Percentiles rank a stretch among this genome's conserved stretches.
phyloP scores from a whole-genome alignment of 1,140 invertebrate species.

The Uloborus diversus region DNA sequence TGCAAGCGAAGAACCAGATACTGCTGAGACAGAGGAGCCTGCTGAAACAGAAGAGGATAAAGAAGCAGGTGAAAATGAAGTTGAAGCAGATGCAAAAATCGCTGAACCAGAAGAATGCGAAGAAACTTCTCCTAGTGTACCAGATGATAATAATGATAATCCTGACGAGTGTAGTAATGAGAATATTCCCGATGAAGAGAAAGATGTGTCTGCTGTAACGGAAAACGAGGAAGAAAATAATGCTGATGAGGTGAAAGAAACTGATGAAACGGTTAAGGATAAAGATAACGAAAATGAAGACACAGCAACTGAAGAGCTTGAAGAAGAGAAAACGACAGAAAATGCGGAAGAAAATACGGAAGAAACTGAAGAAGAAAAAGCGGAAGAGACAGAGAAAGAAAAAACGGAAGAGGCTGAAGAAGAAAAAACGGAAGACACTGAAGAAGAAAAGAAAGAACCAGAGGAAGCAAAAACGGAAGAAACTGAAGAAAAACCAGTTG shows the following conservation, averaged over 20 bases:
- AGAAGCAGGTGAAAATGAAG: not conserved
- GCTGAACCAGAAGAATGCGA: too few species aligned
- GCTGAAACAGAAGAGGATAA: not conserved
- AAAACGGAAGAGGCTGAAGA: not conserved
- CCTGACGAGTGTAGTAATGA: too few species aligned
- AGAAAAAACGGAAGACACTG: not conserved
- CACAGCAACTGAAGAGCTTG: not conserved
- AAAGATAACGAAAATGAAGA: not conserved
- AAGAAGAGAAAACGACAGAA: not conserved
- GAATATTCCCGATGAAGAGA: too few species aligned
- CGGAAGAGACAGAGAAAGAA: not conserved
- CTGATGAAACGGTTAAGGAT: slow-evolving; percentile 1
- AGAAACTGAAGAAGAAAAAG: not conserved
- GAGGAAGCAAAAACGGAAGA: not conserved
- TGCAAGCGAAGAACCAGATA: not conserved
- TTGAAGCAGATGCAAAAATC: not conserved
- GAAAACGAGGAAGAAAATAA: slow-evolving; percentile 1
- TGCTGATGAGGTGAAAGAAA: not conserved
- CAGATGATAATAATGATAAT: too few species aligned
- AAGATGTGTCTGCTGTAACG: too few species aligned
- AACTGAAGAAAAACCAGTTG: not conserved
- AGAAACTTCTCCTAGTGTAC: too few species aligned
- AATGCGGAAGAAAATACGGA: not conserved
- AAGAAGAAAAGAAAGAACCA: not conserved
- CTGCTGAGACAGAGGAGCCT: not conserved